phyloP scores from a whole-genome alignment of 2,113 vertebrate species.

The Hippopotamus amphibius region DNA sequence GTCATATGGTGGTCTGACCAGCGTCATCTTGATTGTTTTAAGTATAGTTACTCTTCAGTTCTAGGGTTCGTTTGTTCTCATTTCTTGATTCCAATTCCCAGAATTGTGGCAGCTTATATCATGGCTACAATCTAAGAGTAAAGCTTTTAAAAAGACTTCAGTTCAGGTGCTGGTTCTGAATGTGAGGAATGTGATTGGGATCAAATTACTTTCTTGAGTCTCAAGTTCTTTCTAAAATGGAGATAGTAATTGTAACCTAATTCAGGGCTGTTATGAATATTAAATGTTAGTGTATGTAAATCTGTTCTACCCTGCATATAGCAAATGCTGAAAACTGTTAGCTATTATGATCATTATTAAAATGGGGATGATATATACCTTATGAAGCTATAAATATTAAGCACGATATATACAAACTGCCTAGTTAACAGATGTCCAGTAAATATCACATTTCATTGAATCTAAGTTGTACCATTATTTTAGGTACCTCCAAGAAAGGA shows the following conservation, averaged over 20 bases:
- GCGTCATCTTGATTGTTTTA: too few species aligned
- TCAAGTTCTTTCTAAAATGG: not conserved
- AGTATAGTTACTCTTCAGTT: too few species aligned
- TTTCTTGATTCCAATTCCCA: too few species aligned
- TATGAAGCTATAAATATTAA: not conserved
- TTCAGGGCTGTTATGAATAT: not conserved
- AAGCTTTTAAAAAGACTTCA: not conserved
- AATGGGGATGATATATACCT: not conserved
- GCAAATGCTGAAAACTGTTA: not conserved
- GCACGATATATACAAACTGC: not conserved
- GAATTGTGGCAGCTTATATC: too few species aligned
- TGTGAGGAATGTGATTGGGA: not conserved
- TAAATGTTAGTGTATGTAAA: not conserved
- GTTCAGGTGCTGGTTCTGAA: not conserved
- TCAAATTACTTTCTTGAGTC: not conserved
- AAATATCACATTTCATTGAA: constrained; percentile 12
- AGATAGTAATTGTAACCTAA: not conserved
- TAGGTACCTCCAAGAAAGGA: not conserved
- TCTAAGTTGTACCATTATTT: not conserved
- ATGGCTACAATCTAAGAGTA: not conserved
- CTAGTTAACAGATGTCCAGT: not conserved
- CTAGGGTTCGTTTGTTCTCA: too few species aligned
- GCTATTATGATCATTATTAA: not conserved
- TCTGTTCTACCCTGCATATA: not conserved
- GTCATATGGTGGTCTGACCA: too few species aligned